Evolutionary conservation across 2,797 vertebrate genomes (phyloP).

Genomic region (Pangasius sanitwongsei): DNA sequence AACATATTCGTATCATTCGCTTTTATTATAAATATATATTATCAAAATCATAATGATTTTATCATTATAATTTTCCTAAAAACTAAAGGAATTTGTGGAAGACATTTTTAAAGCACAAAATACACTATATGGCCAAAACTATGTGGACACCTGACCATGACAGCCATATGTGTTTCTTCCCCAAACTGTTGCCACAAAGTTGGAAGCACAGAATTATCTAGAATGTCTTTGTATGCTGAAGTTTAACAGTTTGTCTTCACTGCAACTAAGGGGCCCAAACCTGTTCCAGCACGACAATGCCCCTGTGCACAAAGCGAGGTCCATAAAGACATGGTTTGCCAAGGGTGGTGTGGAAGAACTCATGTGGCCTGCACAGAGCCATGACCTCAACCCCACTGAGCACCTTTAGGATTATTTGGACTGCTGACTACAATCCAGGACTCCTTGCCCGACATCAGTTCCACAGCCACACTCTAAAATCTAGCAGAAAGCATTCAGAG

Average conservation of each 20-base stretch:
- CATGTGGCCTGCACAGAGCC: background rate
- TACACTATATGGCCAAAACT: background rate
- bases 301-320: background rate
- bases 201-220: background rate
- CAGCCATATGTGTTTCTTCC: background rate
- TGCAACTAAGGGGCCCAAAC: background rate
- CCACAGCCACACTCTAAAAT: background rate
- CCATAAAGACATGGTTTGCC: background rate
- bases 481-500: background rate
- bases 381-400: background rate
- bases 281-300: background rate
- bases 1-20: background rate
- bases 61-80: background rate
- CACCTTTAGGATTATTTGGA: background rate
- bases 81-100: background rate
- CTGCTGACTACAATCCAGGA: background rate
- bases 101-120: background rate
- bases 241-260: background rate
- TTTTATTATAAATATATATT: background rate
- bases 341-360: background rate
- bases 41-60: background rate
- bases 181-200: background rate
- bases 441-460: background rate
- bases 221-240: background rate
- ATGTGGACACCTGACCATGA: background rate